Conservation (phyloP, 1,140 invertebrate species). For the Wiebesia pumilae region DNA sequence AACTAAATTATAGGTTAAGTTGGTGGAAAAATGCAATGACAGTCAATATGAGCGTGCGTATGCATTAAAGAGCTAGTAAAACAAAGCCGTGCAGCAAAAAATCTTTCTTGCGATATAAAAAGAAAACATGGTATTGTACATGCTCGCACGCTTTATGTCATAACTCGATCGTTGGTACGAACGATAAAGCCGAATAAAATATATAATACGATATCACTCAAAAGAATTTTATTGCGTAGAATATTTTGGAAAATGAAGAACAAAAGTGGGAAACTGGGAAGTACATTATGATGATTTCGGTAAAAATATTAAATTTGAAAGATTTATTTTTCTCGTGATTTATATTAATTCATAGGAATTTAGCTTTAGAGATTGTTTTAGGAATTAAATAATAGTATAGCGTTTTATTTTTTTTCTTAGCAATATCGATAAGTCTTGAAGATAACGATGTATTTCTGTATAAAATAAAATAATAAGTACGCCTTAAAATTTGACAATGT, state of each 20-base stretch:
- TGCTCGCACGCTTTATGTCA: not conserved
- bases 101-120: not conserved
- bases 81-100: not conserved
- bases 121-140: not conserved
- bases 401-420: no score
- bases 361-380: no score
- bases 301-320: no score
- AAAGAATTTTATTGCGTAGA: not conserved
- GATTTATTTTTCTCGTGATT: no score
- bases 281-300: no score
- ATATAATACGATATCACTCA: not conserved
- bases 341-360: not conserved
- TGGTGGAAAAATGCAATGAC: no score
- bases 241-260: not conserved
- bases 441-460: no score
- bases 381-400: no score
- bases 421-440: no score
- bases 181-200: not conserved
- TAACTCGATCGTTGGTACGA: not conserved
- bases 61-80: not conserved
- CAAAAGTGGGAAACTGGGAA: not conserved
- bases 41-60: not conserved
- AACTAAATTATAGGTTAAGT: no score
- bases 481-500: no score
- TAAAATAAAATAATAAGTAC: no score